Evolutionary conservation across 2,888 invertebrate genomes (phyloP).

Genomic region (Julus scanicus): DNA sequence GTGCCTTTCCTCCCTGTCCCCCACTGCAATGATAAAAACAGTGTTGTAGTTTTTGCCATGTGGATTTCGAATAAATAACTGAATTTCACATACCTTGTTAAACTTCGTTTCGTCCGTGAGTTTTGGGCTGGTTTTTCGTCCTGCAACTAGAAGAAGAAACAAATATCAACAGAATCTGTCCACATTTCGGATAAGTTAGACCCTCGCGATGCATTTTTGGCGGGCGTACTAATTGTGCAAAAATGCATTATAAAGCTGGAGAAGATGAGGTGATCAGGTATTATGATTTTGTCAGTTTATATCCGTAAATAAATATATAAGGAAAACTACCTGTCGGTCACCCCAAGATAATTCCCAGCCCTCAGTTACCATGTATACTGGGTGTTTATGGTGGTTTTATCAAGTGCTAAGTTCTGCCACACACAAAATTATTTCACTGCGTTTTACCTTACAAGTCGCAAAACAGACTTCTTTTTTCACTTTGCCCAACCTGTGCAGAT

Average conservation of each 20-base stretch:
- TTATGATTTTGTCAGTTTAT: conserved; percentile 60
- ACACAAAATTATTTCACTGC: background rate
- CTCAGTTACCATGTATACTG: background rate
- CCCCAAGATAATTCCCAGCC: conserved; percentile 52
- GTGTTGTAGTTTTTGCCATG: too few species aligned
- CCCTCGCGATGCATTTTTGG: background rate
- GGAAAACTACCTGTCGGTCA: conserved; percentile 61
- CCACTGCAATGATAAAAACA: too few species aligned
- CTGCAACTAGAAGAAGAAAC: too few species aligned
- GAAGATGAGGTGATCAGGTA: background rate
- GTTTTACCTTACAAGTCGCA: conserved; percentile 11
- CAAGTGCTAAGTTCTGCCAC: conserved; percentile 51
- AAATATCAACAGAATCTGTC: too few species aligned
- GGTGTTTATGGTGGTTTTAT: background rate
- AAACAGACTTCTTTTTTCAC: conserved; percentile 15
- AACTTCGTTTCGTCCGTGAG: too few species aligned
- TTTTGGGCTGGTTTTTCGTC: too few species aligned
- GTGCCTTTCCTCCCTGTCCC: too few species aligned
- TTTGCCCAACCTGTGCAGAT: conserved; percentile 47
- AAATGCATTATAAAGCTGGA: background rate
- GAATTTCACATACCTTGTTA: too few species aligned
- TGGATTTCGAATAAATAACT: too few species aligned
- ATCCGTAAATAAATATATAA: conserved; percentile 61
- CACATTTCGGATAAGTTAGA: background rate
- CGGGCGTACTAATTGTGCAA: background rate